Percentiles rank a stretch among this genome's conserved stretches.
Evolutionary conservation across 2,888 invertebrate species (phyloP).

Genomic region (Heteropelma amictum): DNA sequence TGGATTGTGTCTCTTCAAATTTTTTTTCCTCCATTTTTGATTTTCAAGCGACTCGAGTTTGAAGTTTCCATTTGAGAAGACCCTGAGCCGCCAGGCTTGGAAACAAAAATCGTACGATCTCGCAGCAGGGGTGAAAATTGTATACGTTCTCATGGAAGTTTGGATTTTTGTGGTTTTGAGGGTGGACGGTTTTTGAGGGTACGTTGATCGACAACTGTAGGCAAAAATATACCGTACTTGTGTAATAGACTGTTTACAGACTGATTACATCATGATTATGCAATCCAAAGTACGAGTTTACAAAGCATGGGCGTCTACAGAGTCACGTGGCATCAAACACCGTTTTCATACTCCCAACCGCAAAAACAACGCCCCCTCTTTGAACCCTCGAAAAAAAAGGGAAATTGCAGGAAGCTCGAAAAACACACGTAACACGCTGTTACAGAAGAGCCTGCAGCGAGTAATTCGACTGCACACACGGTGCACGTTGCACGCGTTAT

Average conservation of each 20-base stretch:
- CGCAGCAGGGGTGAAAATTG: too few relatives aligned
- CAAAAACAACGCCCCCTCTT: slow-evolving; percentile 50
- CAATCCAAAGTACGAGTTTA: slow-evolving; percentile 62
- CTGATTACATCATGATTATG: slow-evolving; percentile 66
- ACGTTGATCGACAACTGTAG: slow-evolving; percentile 1
- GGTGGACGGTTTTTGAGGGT: background rate
- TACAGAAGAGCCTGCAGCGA: slow-evolving; percentile 32
- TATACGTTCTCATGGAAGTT: background rate
- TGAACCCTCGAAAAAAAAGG: background rate
- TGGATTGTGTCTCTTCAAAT: slow-evolving; percentile 36
- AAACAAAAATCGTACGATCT: too few relatives aligned
- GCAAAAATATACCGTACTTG: background rate
- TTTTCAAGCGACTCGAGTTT: background rate
- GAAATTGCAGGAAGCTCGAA: slow-evolving; percentile 46
- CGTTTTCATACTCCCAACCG: slow-evolving; percentile 62
- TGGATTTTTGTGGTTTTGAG: background rate
- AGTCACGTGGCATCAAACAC: slow-evolving; percentile 66
- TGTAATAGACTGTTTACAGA: slow-evolving; percentile 34
- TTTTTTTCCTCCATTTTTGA: background rate
- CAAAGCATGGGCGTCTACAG: slow-evolving; percentile 42
- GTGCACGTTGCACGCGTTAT: slow-evolving; percentile 17
- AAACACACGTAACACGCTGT: slow-evolving; percentile 8
- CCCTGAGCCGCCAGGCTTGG: too few relatives aligned
- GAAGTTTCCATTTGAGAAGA: too few relatives aligned
- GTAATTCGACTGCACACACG: slow-evolving; percentile 14